A percentile compares a stretch with the other conserved stretches of the same genome.
phyloP scores from a whole-genome alignment of 2,113 vertebrate genomes.

The Megaleporinus macrocephalus region DNA sequence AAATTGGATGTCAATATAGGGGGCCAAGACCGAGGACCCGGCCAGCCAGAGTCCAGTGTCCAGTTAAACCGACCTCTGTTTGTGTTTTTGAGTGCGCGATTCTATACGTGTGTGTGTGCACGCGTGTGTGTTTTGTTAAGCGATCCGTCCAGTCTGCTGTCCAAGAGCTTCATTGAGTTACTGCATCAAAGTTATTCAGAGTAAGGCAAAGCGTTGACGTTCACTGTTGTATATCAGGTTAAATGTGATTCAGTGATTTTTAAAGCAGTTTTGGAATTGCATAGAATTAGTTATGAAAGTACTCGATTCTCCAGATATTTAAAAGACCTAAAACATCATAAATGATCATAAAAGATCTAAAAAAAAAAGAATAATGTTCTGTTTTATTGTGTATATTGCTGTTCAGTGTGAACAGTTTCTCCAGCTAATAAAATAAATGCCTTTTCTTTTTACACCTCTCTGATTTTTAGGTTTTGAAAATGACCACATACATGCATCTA shows the following conservation, averaged over 20 bases:
- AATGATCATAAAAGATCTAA: too few species aligned
- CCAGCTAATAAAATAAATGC: too few species aligned
- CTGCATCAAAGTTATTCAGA: conserved; percentile 50
- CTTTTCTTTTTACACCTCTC: too few species aligned
- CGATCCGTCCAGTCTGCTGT: conserved; percentile 3
- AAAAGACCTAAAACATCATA: too few species aligned
- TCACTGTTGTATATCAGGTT: neutral
- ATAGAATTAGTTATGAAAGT: too few species aligned
- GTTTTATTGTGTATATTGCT: too few species aligned
- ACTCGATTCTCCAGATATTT: too few species aligned
- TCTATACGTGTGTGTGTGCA: conserved; percentile 10
- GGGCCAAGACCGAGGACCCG: conserved; percentile 48
- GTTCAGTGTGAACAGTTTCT: too few species aligned
- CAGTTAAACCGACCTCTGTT: conserved; percentile 31
- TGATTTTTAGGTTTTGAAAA: too few species aligned
- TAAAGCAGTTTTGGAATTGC: neutral
- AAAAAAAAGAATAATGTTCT: too few species aligned
- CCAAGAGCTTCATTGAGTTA: neutral
- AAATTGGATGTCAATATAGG: conserved; percentile 65
- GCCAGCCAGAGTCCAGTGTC: conserved; percentile 39
- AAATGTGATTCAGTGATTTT: neutral
- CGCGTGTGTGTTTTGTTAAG: neutral
- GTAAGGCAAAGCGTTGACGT: neutral
- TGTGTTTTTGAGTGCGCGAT: conserved; percentile 39
- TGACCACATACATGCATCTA: too few species aligned